These are phyloP conservation scores for Bursaphelenchus mucronatus DNA, from an alignment of 1,140 invertebrate species.

Conservation along the genomic window DNA sequence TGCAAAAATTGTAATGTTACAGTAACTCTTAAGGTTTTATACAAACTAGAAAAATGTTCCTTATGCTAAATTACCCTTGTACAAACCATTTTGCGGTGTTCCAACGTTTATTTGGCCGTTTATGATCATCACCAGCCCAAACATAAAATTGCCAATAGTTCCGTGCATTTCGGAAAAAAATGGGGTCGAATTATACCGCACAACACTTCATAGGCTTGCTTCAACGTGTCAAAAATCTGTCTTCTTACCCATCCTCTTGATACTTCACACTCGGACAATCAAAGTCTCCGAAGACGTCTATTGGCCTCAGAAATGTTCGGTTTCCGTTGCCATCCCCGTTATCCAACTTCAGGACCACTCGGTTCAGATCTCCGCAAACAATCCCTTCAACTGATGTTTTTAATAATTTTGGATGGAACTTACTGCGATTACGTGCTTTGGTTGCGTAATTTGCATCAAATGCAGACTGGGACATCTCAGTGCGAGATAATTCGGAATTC, in stretches of 20 bases:
- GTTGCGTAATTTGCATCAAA: slow-evolving; percentile 51
- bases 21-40: too few species aligned
- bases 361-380: slow-evolving; percentile 28
- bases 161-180: too few species aligned
- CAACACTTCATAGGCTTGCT: too few species aligned
- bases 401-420: slow-evolving; percentile 9
- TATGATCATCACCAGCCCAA: too few species aligned
- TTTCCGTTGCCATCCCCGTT: slow-evolving; percentile 13
- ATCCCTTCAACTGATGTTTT: slow-evolving; percentile 32
- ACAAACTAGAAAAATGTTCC: too few species aligned
- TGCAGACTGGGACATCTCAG: slow-evolving; percentile 42
- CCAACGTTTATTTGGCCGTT: too few species aligned
- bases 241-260: slow-evolving; percentile 25
- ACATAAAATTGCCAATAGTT: too few species aligned
- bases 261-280: slow-evolving; percentile 27
- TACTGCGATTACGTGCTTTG: slow-evolving; percentile 52
- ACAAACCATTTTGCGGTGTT: too few species aligned
- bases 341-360: slow-evolving; percentile 27
- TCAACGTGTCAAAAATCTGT: too few species aligned
- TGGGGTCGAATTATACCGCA: too few species aligned
- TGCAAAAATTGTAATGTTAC: too few species aligned
- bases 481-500: slow-evolving; percentile 34
- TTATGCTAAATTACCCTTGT: too few species aligned
- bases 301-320: slow-evolving; percentile 18
- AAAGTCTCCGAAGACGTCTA: slow-evolving; percentile 36